Conservation (phyloP, 23 tunicate genomes). For the Styela clava region DNA sequence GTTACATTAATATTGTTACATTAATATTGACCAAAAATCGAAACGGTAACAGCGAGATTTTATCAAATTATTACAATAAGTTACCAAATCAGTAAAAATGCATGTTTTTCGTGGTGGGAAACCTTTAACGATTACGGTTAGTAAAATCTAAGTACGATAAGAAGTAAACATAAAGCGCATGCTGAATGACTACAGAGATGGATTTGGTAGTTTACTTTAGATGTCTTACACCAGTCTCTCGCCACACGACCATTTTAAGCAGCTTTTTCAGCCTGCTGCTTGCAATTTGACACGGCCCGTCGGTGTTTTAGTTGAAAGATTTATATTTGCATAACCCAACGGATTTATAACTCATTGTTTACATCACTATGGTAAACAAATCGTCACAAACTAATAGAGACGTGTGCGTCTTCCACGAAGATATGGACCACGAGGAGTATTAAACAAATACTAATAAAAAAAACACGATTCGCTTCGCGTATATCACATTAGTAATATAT, state of each 20-base stretch:
- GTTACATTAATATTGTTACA: too few species aligned
- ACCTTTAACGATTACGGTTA: not conserved
- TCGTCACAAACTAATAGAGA: not conserved
- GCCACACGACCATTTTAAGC: not conserved
- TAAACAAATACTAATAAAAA: not conserved
- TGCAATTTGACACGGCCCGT: not conserved
- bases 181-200: not conserved
- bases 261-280: not conserved
- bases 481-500: not conserved
- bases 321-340: not conserved
- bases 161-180: not conserved
- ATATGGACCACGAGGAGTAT: too few species aligned
- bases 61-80: too few species aligned
- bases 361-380: not conserved
- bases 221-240: not conserved
- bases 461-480: not conserved
- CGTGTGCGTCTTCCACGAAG: not conserved
- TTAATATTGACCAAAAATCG: too few species aligned
- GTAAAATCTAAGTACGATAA: not conserved
- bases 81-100: too few species aligned
- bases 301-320: not conserved
- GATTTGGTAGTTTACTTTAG: not conserved
- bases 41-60: too few species aligned
- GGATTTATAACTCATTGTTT: not conserved
- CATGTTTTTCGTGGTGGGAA: too few species aligned